Evolutionary conservation across 2,888 invertebrate species (phyloP), one percentile per base, ranked within the genome.

Genomic region (Pterostichus madidus): DNA sequence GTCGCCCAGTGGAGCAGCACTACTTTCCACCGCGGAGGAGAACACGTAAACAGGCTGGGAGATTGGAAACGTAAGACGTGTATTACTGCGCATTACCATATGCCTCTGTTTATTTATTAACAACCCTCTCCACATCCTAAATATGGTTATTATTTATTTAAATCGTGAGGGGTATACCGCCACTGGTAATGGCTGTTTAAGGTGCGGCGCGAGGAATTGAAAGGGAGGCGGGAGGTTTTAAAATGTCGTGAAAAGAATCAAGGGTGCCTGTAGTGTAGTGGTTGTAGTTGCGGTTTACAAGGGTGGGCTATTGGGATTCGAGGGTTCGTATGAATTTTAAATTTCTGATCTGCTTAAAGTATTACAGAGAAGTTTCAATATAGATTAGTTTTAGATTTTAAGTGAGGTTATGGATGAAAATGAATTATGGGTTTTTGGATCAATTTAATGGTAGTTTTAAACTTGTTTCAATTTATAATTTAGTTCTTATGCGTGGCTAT

Each of bases 71-170:
- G 76, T 84, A 85, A 85, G 85, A 85, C 84, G 85, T 84, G 81
- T 85, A 85, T 84, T 85, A 85, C 83, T 78, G 11, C 53, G 85
- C 84, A 85, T 85, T 85, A 85, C 84, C 84, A 85, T 85, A 84
- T 39, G 39, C 39, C 85, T 85, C 76, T 85, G 84, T 85, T 87
- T 86, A 86, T 85, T 87, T 87, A 87, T 87, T 87, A 86, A 87
- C 85, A 85, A 84, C 84, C 85, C 86, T 86, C 85, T 86, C 87
- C 86, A 86, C 88, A 87, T 87, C 88, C 87, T 87, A 88, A 88
- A 88, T 87, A 88, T 86, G 85, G 85, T 85, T 86, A 87, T 88
- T 87, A 88, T 87, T 88, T 88, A 88, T 88, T 88, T 87, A 88
- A 88, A 88, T 87, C 86, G 85, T 85, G 85, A 86, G 86, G 87